Evolutionary conservation across 1,140 invertebrate genomes (phyloP), one percentile per base, ranked within the genome.

Genomic region (Hylaeus volcanicus): DNA sequence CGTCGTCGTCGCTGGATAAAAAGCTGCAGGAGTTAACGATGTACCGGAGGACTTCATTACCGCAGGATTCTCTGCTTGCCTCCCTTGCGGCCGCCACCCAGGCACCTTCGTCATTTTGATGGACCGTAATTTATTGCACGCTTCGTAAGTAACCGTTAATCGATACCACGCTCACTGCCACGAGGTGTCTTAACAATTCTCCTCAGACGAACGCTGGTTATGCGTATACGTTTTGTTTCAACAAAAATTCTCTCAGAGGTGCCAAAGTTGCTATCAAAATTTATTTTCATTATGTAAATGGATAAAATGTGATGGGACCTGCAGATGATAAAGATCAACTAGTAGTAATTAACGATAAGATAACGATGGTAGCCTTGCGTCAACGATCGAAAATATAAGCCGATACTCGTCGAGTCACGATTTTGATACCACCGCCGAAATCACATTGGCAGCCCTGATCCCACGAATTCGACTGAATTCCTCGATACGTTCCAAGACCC

Each of bases 11-110:
- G 53, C 41, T 11, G 63, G 63, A 77, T 85, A 83, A 85, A 85
- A 85, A 87, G 58, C 74, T 68, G 74, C 81, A 70, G 66, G 65
- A 87, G 86, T 81, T 87, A 87, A 87, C 86, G 83, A 87, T 65
- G 84, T 72, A 77, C 73, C 84, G 69, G 81, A 87, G 84, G 81
- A 85, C 83, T 85, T 87, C 83, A 83, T 85, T 86, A 85, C 83
- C 83, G 79, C 63, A 45, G 74, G 68, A 71, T 78, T 72, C 80
- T 72, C 79, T 55, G 53, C 56, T 72, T 61, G 43, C 72, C 58
- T 79, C 58, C 12, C 37, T 55, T 58, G 53, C 39, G 53, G 48
- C 58, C 48, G 66, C 72, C 51, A 55, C 37, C 68, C 51, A 37
- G 12, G 51, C 2, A 69, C 64, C 64, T 48, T n/a, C 63, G 79